These are phyloP conservation scores for Microcebus lehilahytsara DNA, from an alignment of 2,113 vertebrate species.

Conservation along the genomic window DNA sequence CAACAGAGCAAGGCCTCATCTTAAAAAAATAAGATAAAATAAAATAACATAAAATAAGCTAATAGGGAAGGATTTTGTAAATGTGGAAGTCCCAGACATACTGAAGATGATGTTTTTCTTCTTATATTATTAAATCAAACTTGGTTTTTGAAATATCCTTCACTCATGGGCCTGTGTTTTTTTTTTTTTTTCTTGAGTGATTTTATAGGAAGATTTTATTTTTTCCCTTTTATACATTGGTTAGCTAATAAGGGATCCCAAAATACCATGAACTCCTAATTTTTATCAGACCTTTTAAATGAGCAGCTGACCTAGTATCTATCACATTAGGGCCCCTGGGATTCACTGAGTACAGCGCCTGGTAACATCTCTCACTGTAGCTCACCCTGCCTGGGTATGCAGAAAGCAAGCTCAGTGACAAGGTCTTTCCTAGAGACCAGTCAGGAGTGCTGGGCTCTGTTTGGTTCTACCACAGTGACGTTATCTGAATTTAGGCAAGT, in stretches of 20 bases:
- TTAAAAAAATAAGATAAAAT: too few relatives aligned
- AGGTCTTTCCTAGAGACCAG: not conserved
- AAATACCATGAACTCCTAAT: not conserved
- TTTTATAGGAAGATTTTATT: not conserved
- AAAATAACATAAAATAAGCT: not conserved
- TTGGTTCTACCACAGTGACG: not conserved
- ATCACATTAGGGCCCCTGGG: too few relatives aligned
- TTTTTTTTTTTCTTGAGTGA: not conserved
- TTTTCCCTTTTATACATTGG: not conserved
- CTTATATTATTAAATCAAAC: not conserved
- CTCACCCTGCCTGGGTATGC: not conserved
- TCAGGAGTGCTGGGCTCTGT: not conserved
- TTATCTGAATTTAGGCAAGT: not conserved
- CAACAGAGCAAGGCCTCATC: too few relatives aligned
- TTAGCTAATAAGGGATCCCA: not conserved
- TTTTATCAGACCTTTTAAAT: not conserved
- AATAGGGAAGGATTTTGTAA: not conserved
- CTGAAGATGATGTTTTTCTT: not conserved
- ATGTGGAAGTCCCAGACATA: not conserved
- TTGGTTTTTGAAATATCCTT: conserved; percentile 10
- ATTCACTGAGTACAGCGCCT: rapidly evolving
- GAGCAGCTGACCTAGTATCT: not conserved
- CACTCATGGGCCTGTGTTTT: not conserved
- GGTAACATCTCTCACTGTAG: not conserved
- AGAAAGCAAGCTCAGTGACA: not conserved